These are phyloP conservation scores for Phortica magna DNA, from an alignment of 2,888 invertebrate genomes.

Conservation along the genomic window DNA sequence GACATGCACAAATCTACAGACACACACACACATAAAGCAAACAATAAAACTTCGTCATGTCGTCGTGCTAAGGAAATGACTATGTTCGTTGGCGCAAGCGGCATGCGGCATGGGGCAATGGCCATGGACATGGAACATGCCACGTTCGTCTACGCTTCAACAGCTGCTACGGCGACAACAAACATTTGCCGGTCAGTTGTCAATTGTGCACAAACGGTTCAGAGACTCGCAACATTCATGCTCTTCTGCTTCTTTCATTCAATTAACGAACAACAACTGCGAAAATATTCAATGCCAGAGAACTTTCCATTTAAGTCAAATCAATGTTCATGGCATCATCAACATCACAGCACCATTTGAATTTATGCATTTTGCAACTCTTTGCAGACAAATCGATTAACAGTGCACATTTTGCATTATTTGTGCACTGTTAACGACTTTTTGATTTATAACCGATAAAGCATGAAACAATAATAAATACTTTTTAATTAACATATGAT, in stretches of 20 bases:
- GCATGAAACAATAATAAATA: too few relatives aligned
- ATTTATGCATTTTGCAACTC: too few relatives aligned
- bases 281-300: too few relatives aligned
- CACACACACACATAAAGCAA: conserved; percentile 45
- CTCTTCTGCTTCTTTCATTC: background rate
- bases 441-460: too few relatives aligned
- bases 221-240: background rate
- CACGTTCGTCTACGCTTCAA: background rate
- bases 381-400: too few relatives aligned
- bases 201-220: background rate
- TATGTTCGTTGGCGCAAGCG: conserved; percentile 28
- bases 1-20: background rate
- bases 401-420: too few relatives aligned
- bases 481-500: too few relatives aligned
- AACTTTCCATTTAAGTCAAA: too few relatives aligned
- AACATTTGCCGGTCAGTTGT: conserved; percentile 30
- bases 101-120: too few relatives aligned
- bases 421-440: too few relatives aligned
- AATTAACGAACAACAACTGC: background rate
- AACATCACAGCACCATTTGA: too few relatives aligned
- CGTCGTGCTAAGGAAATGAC: conserved; percentile 36
- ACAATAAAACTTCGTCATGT: conserved; percentile 70
- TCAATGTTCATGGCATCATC: too few relatives aligned
- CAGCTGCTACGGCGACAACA: conserved; percentile 24
- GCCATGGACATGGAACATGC: conserved; percentile 29